Conservation (phyloP, 2,888 invertebrate genomes). For the Sisyra nigra region DNA sequence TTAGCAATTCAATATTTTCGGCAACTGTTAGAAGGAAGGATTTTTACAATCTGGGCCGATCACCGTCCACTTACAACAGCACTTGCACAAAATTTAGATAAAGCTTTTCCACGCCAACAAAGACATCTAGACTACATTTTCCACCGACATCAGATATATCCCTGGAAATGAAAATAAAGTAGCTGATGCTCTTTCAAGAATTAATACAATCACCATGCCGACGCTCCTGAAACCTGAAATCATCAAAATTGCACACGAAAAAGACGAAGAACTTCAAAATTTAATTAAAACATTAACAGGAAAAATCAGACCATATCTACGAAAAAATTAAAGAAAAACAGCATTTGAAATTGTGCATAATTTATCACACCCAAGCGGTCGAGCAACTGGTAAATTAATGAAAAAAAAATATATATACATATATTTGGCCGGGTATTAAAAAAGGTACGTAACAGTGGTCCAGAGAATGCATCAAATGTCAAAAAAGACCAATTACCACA, state of each 20-base stretch:
- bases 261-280: not conserved
- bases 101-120: conserved; percentile 18
- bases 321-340: conserved; percentile 11
- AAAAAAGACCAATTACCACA: conserved; percentile 1
- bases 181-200: conserved; percentile 20
- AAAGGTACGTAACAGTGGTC: conserved; percentile 12
- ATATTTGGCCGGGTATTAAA: conserved; percentile 15
- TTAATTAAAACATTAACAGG: conserved; percentile 3
- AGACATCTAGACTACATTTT: conserved; percentile 20
- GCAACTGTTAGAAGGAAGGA: conserved; percentile 21
- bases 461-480: conserved; percentile 13
- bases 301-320: conserved; percentile 13
- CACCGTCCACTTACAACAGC: conserved; percentile 21
- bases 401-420: conserved; percentile 11
- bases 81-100: conserved; percentile 17
- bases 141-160: conserved; percentile 20
- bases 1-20: conserved; percentile 17
- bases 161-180: conserved; percentile 14
- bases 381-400: conserved; percentile 10
- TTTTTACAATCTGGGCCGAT: conserved; percentile 19
- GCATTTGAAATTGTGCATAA: conserved; percentile 13
- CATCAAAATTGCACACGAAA: not conserved
- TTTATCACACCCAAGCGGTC: conserved; percentile 13
- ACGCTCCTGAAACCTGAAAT: not conserved
- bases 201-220: not conserved